phyloP scores from a whole-genome alignment of 1,140 invertebrate species.

The Delia radicum region DNA sequence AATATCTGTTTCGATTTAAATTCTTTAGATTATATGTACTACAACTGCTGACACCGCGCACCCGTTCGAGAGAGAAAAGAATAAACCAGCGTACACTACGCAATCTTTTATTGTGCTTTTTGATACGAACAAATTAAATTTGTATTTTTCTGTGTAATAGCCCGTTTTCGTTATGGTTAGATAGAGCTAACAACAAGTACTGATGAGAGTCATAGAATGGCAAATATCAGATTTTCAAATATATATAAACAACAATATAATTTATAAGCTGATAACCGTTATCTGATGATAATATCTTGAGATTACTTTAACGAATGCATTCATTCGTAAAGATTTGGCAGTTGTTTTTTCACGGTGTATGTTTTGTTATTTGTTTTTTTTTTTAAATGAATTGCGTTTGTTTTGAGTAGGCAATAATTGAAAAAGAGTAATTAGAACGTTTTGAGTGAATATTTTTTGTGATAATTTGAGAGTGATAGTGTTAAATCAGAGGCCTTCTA shows the following conservation, averaged over 20 bases:
- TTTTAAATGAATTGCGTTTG: too few relatives aligned
- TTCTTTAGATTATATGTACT: not conserved
- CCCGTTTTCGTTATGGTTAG: not conserved
- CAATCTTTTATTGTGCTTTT: too few relatives aligned
- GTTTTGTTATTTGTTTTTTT: not conserved
- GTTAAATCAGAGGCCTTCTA: too few relatives aligned
- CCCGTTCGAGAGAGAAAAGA: not conserved
- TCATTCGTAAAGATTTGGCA: not conserved
- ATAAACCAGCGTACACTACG: too few relatives aligned
- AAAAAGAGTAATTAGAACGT: too few relatives aligned
- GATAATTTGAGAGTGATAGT: too few relatives aligned
- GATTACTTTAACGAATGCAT: slow-evolving; percentile 15
- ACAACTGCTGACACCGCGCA: not conserved
- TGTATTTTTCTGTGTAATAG: too few relatives aligned
- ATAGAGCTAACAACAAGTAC: slow-evolving; percentile 1
- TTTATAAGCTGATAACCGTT: slow-evolving; percentile 12
- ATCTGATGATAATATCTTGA: slow-evolving; percentile 20
- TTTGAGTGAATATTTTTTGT: too few relatives aligned
- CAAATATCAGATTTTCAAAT: slow-evolving; percentile 17
- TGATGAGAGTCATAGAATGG: not conserved
- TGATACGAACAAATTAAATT: too few relatives aligned
- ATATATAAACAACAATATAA: slow-evolving; percentile 15
- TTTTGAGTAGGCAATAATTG: too few relatives aligned
- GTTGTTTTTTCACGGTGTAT: not conserved
- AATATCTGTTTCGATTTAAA: not conserved